phyloP scores from a whole-genome alignment of 35 echinoderm and acorn worm genomes.

The Nesometra sesokonis region DNA sequence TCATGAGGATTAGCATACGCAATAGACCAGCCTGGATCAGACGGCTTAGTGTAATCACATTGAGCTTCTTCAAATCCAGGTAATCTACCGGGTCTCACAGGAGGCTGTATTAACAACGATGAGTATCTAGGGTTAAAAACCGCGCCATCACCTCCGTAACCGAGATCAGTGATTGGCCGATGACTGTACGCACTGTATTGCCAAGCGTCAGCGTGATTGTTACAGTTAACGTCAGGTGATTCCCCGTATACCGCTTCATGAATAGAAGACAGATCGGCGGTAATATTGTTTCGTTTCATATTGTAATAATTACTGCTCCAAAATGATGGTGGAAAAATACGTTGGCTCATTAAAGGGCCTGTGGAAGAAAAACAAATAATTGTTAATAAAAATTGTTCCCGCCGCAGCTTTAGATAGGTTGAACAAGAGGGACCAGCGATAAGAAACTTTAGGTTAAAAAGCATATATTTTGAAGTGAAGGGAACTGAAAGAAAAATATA shows the following conservation, averaged over 20 bases:
- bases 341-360: conserved; percentile 63
- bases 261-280: background rate
- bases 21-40: background rate
- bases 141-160: conserved; percentile 49
- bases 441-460: too few relatives aligned
- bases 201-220: background rate
- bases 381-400: too few relatives aligned
- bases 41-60: background rate
- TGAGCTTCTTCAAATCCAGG: background rate
- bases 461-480: too few relatives aligned
- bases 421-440: too few relatives aligned
- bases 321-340: conserved; percentile 91
- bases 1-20: background rate
- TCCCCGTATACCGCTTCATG: background rate
- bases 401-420: too few relatives aligned
- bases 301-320: conserved; percentile 77
- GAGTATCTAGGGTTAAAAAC: conserved; percentile 81
- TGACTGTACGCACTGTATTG: background rate
- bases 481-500: too few relatives aligned
- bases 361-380: background rate
- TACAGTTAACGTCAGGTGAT: background rate
- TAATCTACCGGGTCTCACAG: conserved; percentile 64
- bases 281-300: background rate
- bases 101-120: conserved; percentile 84
- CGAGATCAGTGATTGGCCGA: conserved; percentile 33